These are phyloP conservation scores for Geotrupes spiniger DNA, from an alignment of 2,888 invertebrate species.

Conservation along the genomic window DNA sequence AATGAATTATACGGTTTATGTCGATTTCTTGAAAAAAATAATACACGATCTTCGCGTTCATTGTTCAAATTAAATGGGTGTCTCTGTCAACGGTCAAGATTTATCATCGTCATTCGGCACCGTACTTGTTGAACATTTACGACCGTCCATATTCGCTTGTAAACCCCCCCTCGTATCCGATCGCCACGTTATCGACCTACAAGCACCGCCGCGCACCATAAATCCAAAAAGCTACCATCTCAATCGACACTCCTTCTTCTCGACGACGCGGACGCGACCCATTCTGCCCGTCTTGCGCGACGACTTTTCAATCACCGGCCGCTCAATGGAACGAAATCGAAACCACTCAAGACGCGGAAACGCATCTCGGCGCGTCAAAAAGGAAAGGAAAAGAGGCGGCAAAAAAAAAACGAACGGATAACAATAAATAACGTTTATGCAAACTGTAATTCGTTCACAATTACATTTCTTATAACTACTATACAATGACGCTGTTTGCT, in stretches of 20 bases:
- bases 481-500: slow-evolving; percentile 24
- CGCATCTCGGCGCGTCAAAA: neutral
- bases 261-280: slow-evolving; percentile 29
- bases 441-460: slow-evolving; percentile 39
- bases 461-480: slow-evolving; percentile 33
- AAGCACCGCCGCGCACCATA: slow-evolving; percentile 44
- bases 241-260: slow-evolving; percentile 41
- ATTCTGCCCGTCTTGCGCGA: slow-evolving; percentile 14
- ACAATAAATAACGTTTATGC: slow-evolving; percentile 35
- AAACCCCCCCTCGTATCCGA: too few relatives aligned
- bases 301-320: slow-evolving; percentile 7
- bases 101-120: too few relatives aligned
- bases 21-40: too few relatives aligned
- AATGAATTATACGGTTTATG: too few relatives aligned
- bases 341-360: slow-evolving; percentile 4
- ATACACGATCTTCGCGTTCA: too few relatives aligned
- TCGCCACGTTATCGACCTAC: slow-evolving; percentile 44
- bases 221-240: slow-evolving; percentile 44
- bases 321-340: neutral
- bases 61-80: too few relatives aligned
- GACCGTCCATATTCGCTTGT: too few relatives aligned
- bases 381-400: slow-evolving; percentile 4
- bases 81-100: too few relatives aligned
- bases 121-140: too few relatives aligned
- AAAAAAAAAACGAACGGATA: slow-evolving; percentile 6